Evolutionary conservation across 1,140 invertebrate species (phyloP).

Genomic region (Polyergus mexicanus): DNA sequence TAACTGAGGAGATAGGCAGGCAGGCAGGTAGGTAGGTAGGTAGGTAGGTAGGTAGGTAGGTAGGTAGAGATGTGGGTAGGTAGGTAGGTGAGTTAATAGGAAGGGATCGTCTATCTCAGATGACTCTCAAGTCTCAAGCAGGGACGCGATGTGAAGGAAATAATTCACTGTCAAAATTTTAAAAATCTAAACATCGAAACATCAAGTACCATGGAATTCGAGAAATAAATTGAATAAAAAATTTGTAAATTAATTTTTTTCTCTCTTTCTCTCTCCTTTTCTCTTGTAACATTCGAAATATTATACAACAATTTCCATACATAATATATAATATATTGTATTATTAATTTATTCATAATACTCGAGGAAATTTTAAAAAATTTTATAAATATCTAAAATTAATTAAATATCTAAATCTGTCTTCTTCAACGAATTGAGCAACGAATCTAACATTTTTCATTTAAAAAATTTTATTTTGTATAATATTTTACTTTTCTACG

Average conservation of each 20-base stretch:
- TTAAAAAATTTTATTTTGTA: too few relatives aligned
- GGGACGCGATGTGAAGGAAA: not conserved
- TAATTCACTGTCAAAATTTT: constrained; percentile 18
- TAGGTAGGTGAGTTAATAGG: constrained; percentile 54
- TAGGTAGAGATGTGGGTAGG: constrained; percentile 56
- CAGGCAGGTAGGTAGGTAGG: constrained; percentile 49
- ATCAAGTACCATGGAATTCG: too few relatives aligned
- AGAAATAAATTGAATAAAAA: not conserved
- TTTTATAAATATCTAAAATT: too few relatives aligned
- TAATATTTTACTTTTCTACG: too few relatives aligned
- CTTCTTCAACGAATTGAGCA: too few relatives aligned
- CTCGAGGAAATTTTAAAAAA: too few relatives aligned
- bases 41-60: constrained; percentile 55
- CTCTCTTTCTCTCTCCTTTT: not conserved
- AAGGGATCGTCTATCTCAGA: constrained; percentile 59
- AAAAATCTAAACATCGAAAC: not conserved
- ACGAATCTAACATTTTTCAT: too few relatives aligned
- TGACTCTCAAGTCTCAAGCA: constrained; percentile 34
- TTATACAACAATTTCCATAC: not conserved
- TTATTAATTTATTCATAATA: constrained; percentile 3
- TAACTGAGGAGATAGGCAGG: constrained; percentile 31
- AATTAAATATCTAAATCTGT: too few relatives aligned
- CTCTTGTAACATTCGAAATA: not conserved
- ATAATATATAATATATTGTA: not conserved
- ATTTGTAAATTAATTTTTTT: not conserved